Percentiles rank a stretch among this genome's conserved stretches.
phyloP scores from a whole-genome alignment of 2,797 vertebrate genomes.

The Pantherophis vulpinus region DNA sequence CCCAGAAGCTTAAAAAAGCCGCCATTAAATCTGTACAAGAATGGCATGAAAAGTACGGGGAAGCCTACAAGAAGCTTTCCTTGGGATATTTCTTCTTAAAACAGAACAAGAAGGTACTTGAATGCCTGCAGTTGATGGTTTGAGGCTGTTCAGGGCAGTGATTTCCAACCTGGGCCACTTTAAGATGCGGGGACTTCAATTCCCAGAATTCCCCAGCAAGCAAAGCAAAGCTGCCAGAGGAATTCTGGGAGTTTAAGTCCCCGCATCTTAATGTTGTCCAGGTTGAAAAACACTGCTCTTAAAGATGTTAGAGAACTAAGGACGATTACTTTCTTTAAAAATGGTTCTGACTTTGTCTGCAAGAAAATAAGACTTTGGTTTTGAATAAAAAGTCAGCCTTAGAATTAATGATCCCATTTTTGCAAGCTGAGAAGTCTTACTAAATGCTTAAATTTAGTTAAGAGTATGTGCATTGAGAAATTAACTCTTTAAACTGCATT shows the following conservation, averaged over 20 bases:
- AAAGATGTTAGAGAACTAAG: not conserved
- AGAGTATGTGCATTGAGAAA: not conserved
- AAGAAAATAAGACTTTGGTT: not conserved
- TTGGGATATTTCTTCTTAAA: constrained; percentile 90
- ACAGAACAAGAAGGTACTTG: constrained; percentile 86
- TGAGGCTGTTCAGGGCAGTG: not conserved
- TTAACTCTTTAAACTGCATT: not conserved
- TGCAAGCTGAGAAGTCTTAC: not conserved
- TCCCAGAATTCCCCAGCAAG: not conserved
- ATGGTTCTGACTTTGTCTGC: not conserved
- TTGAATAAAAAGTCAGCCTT: not conserved
- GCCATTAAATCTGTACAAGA: constrained; percentile 79
- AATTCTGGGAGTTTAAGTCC: not conserved
- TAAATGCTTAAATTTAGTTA: not conserved
- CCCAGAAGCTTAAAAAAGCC: constrained; percentile 78
- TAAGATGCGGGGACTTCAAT: not conserved
- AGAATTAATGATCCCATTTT: not conserved
- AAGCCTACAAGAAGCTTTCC: constrained; percentile 89
- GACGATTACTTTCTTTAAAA: not conserved
- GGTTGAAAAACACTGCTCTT: not conserved
- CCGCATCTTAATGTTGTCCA: not conserved
- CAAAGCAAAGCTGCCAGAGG: not conserved
- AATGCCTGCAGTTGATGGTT: fast-evolving
- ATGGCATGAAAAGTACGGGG: constrained; percentile 84
- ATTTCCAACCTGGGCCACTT: not conserved